phyloP scores from a whole-genome alignment of 2,113 vertebrate genomes.

The Podocnemis expansa region DNA sequence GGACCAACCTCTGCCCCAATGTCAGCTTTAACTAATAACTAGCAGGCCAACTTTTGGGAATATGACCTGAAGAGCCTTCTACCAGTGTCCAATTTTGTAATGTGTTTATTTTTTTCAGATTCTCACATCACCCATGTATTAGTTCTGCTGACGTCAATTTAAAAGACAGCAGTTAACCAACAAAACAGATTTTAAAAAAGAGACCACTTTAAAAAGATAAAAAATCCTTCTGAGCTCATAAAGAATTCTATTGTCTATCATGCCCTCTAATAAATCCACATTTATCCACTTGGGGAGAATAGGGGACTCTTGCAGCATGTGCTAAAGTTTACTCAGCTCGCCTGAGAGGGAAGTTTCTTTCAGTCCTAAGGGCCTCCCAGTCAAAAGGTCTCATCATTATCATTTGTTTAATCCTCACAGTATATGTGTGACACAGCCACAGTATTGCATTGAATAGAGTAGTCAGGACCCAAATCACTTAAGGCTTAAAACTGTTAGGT shows the following conservation, averaged over 20 bases:
- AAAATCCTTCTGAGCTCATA: not conserved
- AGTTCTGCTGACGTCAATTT: not conserved
- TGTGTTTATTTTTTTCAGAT: not conserved
- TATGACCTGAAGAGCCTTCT: not conserved
- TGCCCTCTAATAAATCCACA: not conserved
- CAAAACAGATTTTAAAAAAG: constrained; percentile 16
- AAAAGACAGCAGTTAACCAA: not conserved
- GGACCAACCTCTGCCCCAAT: not conserved
- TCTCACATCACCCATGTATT: not conserved
- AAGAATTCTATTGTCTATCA: not conserved
- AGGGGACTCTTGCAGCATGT: not conserved
- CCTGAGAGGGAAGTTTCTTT: not conserved
- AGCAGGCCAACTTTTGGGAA: not conserved
- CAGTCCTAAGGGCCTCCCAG: not conserved
- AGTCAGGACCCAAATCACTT: not conserved
- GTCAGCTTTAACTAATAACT: not conserved
- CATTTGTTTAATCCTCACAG: not conserved
- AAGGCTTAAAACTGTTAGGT: not conserved
- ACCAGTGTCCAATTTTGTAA: constrained; percentile 3
- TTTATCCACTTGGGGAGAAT: constrained; percentile 1
- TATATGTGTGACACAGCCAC: not conserved
- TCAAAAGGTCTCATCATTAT: rapidly evolving
- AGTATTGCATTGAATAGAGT: not conserved
- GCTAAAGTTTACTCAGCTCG: constrained; percentile 17
- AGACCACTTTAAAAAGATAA: not conserved